Conservation (phyloP, 2,888 invertebrate genomes). For the Pheosia gnoma region DNA sequence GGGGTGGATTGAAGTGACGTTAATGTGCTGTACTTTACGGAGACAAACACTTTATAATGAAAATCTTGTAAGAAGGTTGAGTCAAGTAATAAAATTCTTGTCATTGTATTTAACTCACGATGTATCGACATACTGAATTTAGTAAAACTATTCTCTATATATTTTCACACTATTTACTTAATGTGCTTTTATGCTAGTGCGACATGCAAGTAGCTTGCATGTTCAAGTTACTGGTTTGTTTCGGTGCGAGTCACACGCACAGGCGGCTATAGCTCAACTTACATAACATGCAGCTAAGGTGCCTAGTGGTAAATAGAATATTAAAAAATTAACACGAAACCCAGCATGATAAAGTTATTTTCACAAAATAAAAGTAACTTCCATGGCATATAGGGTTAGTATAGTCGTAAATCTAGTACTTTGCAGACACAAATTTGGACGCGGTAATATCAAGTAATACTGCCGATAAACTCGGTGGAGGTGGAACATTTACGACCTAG, state of each 20-base stretch:
- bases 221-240: too few relatives aligned
- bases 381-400: not conserved
- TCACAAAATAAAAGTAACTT: not conserved
- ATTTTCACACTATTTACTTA: too few relatives aligned
- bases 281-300: not conserved
- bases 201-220: too few relatives aligned
- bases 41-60: not conserved
- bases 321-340: not conserved
- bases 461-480: conserved; percentile 12
- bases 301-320: not conserved
- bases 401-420: conserved; percentile 1
- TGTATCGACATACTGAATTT: too few relatives aligned
- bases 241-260: too few relatives aligned
- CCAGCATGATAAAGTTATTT: not conserved
- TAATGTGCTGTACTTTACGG: not conserved
- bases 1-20: conserved; percentile 2
- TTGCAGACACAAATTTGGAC: conserved; percentile 3
- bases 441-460: conserved; percentile 1
- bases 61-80: not conserved
- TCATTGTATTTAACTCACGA: not conserved
- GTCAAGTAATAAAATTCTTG: not conserved
- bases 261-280: not conserved
- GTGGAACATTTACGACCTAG: conserved; percentile 20
- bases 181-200: too few relatives aligned
- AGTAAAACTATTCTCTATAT: too few relatives aligned